Base-by-base conservation (phyloP, 2,888 invertebrate genomes). In the Drosophila phalerata region DNA sequence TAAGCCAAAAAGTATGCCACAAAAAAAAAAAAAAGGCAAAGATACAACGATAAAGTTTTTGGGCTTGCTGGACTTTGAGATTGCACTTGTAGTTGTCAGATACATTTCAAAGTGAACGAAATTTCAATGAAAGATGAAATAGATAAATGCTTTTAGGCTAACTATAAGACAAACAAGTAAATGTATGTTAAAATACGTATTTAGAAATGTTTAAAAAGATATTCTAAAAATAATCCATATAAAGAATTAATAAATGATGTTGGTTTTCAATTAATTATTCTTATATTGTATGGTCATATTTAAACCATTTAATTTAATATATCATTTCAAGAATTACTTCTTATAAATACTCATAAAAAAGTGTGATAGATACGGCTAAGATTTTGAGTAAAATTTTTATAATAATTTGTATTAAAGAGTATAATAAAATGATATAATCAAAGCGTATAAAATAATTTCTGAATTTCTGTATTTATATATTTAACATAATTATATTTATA, bases 1-100 rank as follows among this genome's bases (percentile, higher is more conserved):
- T 88, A 85, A 79, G 88, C 78, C 85, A 55, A 89, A 84, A 85
- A 85, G 84, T 88, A 73, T 85, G 84, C 85, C 88, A 75, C 66
- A 81, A 71, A 42, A 42, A 19, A 71, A 42, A 42, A 19, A 74
- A 64, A 69, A 64, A 55, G 37, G 55, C 28, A 34, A 49, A 69
- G 57, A 63, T 45, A 68, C 13, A 57, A 52, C n/a, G 38, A 15
- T 37, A 45, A 66, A 52, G 48, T 65, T 56, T 56, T 49, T 15
- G 25, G 62, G 49, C 61, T 60, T 76, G 58, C 64, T 47, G 55
- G 69, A 51, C 62, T 70, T 47, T 30, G 6, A 42, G 69, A 37
- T 69, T 68, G 22, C 19, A 37, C 53, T 60, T 17, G n/a, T 28
- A 28, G 45, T 9, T 47, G 40, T 49, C 55, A 22, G 17, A 9